Evolutionary conservation across 2,797 vertebrate species (phyloP).

Genomic region (Xenopus petersii): DNA sequence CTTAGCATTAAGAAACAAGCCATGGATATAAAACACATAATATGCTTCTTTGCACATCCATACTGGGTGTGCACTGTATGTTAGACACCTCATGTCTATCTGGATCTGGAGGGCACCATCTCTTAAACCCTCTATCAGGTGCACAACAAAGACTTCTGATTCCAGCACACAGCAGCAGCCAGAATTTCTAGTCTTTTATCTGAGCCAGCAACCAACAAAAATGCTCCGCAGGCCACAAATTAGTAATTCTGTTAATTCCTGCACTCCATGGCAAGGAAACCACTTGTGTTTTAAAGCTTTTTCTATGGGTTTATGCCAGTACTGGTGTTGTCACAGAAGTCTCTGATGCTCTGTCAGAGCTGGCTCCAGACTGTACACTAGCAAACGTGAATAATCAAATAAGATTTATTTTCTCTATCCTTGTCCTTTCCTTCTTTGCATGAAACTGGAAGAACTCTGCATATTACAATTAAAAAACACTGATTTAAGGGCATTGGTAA

Average conservation of each 20-base stretch:
- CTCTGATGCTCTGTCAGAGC: conserved; percentile 5
- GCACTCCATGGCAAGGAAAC: conserved; percentile 1
- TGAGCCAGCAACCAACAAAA: conserved; percentile 6
- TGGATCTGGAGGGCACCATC: not conserved
- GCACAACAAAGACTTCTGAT: not conserved
- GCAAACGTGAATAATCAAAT: not conserved
- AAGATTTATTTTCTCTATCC: no score
- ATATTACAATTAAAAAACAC: no score
- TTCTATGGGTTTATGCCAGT: conserved; percentile 7
- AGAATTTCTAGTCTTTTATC: not conserved
- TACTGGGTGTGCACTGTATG: not conserved
- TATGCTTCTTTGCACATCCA: not conserved
- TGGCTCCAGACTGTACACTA: not conserved
- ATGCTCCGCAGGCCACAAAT: conserved; percentile 1
- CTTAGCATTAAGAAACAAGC: conserved; percentile 12
- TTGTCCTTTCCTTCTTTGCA: no score
- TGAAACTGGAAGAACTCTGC: no score
- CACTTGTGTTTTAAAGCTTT: conserved; percentile 3
- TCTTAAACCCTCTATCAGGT: not conserved
- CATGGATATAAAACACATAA: conserved; percentile 24
- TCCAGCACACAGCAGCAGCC: not conserved
- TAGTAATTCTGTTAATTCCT: conserved; percentile 15
- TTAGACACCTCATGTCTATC: conserved; percentile 15
- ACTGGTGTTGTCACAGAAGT: conserved; percentile 21
- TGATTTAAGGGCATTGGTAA: no score